Percentiles rank a stretch among this genome's conserved stretches.
phyloP scores from a whole-genome alignment of 2,113 vertebrate species.

The Corapipo altera region DNA sequence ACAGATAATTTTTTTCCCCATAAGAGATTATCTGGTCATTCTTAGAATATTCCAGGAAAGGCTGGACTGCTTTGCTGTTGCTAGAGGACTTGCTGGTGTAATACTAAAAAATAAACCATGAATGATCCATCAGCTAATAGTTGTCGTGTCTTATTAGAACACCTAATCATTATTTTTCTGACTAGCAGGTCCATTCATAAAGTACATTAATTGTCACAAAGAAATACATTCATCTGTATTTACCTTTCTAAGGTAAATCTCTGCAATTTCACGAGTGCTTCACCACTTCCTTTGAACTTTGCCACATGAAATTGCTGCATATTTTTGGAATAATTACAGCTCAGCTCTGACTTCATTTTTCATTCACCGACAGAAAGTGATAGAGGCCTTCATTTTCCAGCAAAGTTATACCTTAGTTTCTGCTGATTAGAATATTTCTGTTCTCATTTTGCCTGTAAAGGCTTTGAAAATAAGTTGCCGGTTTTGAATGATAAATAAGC shows the following conservation, averaged over 20 bases:
- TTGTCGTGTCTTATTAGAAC: not conserved
- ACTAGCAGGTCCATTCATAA: not conserved
- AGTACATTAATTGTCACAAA: not conserved
- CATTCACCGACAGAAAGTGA: conserved; percentile 12
- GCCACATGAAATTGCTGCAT: conserved; percentile 38
- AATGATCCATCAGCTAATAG: not conserved
- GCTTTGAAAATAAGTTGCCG: not conserved
- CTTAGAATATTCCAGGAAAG: not conserved
- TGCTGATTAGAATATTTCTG: not conserved
- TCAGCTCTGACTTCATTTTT: conserved; percentile 43
- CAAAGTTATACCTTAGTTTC: conserved; percentile 15
- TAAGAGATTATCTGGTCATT: not conserved
- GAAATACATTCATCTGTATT: not conserved
- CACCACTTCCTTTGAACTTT: conserved; percentile 65
- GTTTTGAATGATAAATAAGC: not conserved
- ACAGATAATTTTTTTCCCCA: not conserved
- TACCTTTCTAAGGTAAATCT: conserved; percentile 34
- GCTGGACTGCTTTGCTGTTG: not conserved
- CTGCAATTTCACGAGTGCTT: conserved; percentile 36
- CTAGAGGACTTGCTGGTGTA: not conserved
- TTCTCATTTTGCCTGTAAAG: not conserved
- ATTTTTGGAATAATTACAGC: conserved; percentile 16
- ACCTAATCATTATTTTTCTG: not conserved
- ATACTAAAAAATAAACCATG: not conserved
- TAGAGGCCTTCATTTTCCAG: conserved; percentile 37